Conservation (phyloP, 2,888 invertebrate species). For the Actias luna region DNA sequence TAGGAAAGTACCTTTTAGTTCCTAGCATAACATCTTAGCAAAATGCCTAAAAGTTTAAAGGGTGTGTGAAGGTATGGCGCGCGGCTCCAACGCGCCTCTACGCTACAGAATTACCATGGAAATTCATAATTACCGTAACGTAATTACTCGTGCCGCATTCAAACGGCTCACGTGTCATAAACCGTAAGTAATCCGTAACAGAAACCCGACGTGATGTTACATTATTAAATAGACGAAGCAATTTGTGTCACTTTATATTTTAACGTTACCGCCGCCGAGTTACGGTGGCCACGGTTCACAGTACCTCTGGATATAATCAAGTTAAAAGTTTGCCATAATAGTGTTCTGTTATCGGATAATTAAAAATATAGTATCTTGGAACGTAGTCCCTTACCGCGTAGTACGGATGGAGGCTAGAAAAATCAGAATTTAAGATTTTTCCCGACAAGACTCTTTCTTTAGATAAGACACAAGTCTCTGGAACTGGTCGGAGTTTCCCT, state of each 20-base stretch:
- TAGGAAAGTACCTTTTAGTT: no score
- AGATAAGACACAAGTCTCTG: no score
- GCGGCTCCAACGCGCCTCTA: neutral
- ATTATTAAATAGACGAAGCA: conserved; percentile 55
- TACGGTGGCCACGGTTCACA: conserved; percentile 32
- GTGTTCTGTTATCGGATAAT: no score
- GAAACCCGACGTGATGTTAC: conserved; percentile 36
- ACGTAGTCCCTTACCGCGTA: no score
- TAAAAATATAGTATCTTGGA: no score
- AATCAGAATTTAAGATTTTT: no score
- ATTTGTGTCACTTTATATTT: conserved; percentile 56
- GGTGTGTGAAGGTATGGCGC: neutral
- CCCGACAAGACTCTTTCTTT: no score
- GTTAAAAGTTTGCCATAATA: no score
- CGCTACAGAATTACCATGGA: neutral
- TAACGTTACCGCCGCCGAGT: conserved; percentile 42
- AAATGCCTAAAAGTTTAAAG: neutral
- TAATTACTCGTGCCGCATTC: conserved; percentile 26
- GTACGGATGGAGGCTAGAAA: no score
- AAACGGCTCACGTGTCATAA: conserved; percentile 25
- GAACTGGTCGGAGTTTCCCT: no score
- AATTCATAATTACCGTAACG: conserved; percentile 19
- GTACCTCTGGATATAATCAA: conserved; percentile 20
- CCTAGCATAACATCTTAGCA: no score
- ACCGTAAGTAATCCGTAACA: conserved; percentile 33